Conservation (phyloP, 2,888 invertebrate species). For the Dasypogon diadema region DNA sequence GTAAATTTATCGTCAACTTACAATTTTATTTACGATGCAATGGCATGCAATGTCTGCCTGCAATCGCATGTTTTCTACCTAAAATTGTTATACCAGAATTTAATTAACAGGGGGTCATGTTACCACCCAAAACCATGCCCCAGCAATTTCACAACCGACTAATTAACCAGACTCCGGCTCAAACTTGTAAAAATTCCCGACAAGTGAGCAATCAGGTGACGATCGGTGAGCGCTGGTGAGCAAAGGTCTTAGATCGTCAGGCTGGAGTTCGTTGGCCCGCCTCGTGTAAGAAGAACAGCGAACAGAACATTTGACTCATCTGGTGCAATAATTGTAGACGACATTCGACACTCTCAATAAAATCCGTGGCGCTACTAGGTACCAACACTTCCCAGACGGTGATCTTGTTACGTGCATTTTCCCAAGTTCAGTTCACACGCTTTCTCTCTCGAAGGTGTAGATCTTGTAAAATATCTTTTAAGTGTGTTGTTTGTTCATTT, state of each 20-base stretch:
- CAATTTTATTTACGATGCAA: neutral
- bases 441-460: slow-evolving; percentile 63
- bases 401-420: slow-evolving; percentile 53
- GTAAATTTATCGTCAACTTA: slow-evolving; percentile 4
- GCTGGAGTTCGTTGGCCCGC: slow-evolving; percentile 7
- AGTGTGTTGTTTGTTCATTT: slow-evolving; percentile 23
- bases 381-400: slow-evolving; percentile 12
- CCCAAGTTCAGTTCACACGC: slow-evolving; percentile 68
- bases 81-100: neutral
- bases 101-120: slow-evolving; percentile 31
- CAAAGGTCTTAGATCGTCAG: neutral
- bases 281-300: neutral
- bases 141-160: slow-evolving; percentile 30
- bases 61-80: slow-evolving; percentile 5
- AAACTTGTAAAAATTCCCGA: slow-evolving; percentile 5
- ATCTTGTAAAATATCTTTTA: neutral
- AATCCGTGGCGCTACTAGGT: slow-evolving; percentile 18
- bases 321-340: slow-evolving; percentile 9
- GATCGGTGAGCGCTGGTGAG: neutral
- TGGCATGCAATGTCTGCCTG: slow-evolving; percentile 8
- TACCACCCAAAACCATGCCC: neutral
- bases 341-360: slow-evolving; percentile 36
- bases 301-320: slow-evolving; percentile 19
- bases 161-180: slow-evolving; percentile 26
- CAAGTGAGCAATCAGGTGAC: slow-evolving; percentile 21